Conservation (phyloP, 2,797 vertebrate species). For the Malurus leucopterus region DNA sequence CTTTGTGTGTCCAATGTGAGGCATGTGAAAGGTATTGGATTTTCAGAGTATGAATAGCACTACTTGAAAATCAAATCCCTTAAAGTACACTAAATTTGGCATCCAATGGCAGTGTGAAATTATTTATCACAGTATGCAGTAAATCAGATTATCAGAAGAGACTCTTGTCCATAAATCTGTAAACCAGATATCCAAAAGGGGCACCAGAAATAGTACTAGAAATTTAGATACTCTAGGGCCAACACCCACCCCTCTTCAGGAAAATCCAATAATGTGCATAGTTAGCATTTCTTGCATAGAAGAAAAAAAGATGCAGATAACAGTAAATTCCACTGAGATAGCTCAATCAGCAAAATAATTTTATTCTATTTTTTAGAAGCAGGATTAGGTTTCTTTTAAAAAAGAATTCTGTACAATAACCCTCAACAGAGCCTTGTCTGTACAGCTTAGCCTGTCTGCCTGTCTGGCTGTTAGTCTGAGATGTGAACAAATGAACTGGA, state of each 20-base stretch:
- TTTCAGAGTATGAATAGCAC: not conserved
- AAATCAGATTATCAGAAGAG: constrained; percentile 1
- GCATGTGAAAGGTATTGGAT: not conserved
- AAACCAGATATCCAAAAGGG: not conserved
- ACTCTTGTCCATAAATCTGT: not conserved
- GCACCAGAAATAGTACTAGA: not conserved
- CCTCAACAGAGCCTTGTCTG: not conserved
- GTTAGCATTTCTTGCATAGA: not conserved
- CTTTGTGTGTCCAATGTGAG: not conserved
- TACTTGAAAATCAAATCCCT: constrained; percentile 16
- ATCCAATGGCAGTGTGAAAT: not conserved
- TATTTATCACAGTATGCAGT: not conserved
- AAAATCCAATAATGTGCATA: not conserved
- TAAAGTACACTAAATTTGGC: not conserved
- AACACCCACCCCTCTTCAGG: not conserved
- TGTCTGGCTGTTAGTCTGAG: not conserved
- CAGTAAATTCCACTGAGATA: not conserved
- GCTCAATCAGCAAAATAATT: not conserved
- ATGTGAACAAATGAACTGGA: not conserved
- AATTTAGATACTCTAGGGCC: not conserved
- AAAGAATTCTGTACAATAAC: not conserved
- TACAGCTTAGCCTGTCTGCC: not conserved
- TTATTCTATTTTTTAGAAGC: not conserved
- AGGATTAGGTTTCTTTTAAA: not conserved
- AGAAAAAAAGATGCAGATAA: not conserved